A percentile compares a stretch with the other conserved stretches of the same genome.
phyloP scores from a whole-genome alignment of 2,888 invertebrate genomes.

The Drosophila cracens region DNA sequence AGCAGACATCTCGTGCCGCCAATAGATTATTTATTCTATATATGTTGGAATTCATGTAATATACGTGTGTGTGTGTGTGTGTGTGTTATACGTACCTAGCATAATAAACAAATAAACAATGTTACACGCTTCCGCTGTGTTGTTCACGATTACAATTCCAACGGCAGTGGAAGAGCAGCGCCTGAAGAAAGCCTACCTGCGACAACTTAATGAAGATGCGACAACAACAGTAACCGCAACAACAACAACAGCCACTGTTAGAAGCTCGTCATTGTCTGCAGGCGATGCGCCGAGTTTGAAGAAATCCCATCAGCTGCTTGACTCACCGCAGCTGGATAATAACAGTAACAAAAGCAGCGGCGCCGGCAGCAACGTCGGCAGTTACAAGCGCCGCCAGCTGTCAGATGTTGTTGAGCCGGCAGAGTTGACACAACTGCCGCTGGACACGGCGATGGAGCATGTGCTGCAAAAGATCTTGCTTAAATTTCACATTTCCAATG shows the following conservation, averaged over 20 bases:
- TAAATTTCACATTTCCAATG: conserved; percentile 86
- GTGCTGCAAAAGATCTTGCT: conserved; percentile 86
- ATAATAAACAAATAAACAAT: conserved; percentile 15
- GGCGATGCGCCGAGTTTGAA: conserved; percentile 17
- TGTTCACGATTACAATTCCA: conserved; percentile 87
- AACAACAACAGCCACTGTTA: conserved; percentile 1
- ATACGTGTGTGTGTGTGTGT: conserved; percentile 11
- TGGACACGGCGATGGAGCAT: conserved; percentile 81
- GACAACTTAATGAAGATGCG: conserved; percentile 21
- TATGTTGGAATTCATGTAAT: conserved; percentile 11
- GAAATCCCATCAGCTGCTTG: conserved; percentile 4
- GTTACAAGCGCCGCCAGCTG: conserved; percentile 39
- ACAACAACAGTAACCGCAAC: background rate
- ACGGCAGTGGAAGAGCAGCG: conserved; percentile 85
- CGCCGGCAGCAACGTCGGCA: background rate
- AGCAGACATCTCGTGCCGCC: conserved; percentile 16
- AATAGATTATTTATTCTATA: conserved; percentile 16
- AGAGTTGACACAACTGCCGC: conserved; percentile 56
- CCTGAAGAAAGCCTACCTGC: conserved; percentile 51
- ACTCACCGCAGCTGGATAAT: conserved; percentile 9
- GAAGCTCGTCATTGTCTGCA: conserved; percentile 16
- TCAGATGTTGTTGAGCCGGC: conserved; percentile 42
- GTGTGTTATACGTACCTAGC: conserved; percentile 12
- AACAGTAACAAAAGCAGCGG: background rate
- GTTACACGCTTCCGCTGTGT: conserved; percentile 85